phyloP scores from a whole-genome alignment of 2,888 invertebrate species.

The Metacarcinus magister region DNA sequence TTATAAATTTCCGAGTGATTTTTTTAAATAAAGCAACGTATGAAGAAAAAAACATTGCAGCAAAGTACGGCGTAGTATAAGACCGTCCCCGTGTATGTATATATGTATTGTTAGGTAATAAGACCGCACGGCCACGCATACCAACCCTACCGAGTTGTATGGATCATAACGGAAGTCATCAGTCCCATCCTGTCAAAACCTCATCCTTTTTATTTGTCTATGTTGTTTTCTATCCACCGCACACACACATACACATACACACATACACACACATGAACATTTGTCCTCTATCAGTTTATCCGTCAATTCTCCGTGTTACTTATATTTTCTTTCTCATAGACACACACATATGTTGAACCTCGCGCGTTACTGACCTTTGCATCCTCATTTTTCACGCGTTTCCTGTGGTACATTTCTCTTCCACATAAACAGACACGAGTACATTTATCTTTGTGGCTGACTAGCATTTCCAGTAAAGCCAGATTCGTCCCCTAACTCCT shows the following conservation, averaged over 20 bases:
- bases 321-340: too few species aligned
- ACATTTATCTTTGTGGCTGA: too few species aligned
- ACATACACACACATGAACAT: not conserved
- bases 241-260: conserved; percentile 42
- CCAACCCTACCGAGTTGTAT: not conserved
- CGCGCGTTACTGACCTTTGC: too few species aligned
- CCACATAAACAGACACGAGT: too few species aligned
- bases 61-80: not conserved
- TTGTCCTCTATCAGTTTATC: not conserved
- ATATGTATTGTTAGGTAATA: not conserved
- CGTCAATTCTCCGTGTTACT: too few species aligned
- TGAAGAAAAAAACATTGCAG: not conserved
- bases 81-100: not conserved
- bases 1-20: too few species aligned
- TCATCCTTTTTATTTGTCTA: not conserved
- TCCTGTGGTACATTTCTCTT: too few species aligned
- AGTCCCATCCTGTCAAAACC: conserved; percentile 9
- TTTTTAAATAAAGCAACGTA: too few species aligned
- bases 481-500: not conserved
- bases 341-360: too few species aligned
- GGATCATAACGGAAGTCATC: conserved; percentile 27
- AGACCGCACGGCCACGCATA: conserved; percentile 9
- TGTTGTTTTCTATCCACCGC: not conserved
- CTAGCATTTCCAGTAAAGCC: not conserved
- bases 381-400: too few species aligned